Conservation (phyloP, 2,113 vertebrate species). For the Sinocyclocheilus anophthalmus region DNA sequence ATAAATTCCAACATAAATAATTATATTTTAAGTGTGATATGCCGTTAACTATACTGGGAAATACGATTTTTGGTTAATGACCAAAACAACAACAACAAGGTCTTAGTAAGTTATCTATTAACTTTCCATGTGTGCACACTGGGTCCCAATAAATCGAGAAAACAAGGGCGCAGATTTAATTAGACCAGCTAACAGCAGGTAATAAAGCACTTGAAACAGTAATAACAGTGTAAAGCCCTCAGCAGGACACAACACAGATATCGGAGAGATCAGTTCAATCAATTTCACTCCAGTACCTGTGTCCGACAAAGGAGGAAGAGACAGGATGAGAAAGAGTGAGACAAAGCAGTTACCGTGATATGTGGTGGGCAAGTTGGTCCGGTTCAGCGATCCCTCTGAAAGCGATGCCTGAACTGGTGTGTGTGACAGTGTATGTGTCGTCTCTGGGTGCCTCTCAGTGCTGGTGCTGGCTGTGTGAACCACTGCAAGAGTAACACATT, state of each 20-base stretch:
- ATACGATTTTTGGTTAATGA: background rate
- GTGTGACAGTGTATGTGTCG: background rate
- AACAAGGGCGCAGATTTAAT: conserved; percentile 24
- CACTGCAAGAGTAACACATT: conserved; percentile 19
- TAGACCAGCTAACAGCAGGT: conserved; percentile 20
- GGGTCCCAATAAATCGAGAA: background rate
- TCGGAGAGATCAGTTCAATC: conserved; percentile 23
- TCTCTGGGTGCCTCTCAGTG: conserved; percentile 43
- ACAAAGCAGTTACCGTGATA: conserved; percentile 59
- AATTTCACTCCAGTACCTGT: conserved; percentile 12
- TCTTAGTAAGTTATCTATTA: background rate
- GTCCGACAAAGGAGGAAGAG: background rate
- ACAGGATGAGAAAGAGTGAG: background rate
- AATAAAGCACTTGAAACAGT: conserved; percentile 23
- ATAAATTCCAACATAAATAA: too few species aligned
- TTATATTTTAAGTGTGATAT: too few species aligned
- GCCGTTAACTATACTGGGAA: too few species aligned
- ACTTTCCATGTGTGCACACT: background rate
- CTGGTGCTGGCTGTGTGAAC: conserved; percentile 48
- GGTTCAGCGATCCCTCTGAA: conserved; percentile 50
- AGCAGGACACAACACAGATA: conserved; percentile 26
- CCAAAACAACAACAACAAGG: background rate
- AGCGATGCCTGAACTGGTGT: conserved; percentile 35
- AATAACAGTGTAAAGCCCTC: conserved; percentile 21
- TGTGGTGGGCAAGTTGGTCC: conserved; percentile 53